Evolutionary conservation across 92 coral and sea anemone species (phyloP), one percentile per base, ranked within the genome.

Genomic region (Anthopleura xanthogrammica): DNA sequence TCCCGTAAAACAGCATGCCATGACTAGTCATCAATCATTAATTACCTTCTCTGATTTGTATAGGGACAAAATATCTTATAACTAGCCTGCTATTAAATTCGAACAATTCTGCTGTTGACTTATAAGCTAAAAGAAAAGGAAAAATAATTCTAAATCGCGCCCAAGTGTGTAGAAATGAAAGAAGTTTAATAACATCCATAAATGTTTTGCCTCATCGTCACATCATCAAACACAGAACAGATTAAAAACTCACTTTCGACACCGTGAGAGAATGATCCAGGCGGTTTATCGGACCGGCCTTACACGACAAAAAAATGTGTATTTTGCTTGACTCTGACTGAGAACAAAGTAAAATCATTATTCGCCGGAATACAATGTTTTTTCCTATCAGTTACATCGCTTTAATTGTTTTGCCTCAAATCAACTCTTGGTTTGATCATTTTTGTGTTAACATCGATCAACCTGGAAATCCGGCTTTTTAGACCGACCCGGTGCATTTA

Each of bases 1-100:
- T 64, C 71, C 41, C 52, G 57, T 17, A 41, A 40, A 80, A 65
- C 83, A 80, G 83, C 83, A 80, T 50, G 83, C 83, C 42, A 65
- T 80, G 83, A 5, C 64, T 43, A 40, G 23, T 80, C 83, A 80
- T 80, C 52, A 80, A 80, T 80, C 75, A 80, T 80, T 80, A 23
- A 80, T 17, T 46, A 7, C 77, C 19, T 73, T 73, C 72, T 43
- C 66, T 64, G 83, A 68, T 80, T 80, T 66, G 62, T 20, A 80
- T 11, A 80, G 36, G 62, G 75, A 20, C 13, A 80, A 80, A 80
- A 62, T 80, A 80, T 54, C 17, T 62, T 79, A 52, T 29, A 52
- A 60, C 62, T 39, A 16, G 54, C 12, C 2, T 62, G 65, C 36
- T 29, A 29, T 16, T 12, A 16, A 58, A 58, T 19, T 58, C 4